A percentile compares a stretch with the other conserved stretches of the same genome.
Conservation (phyloP, 2,888 invertebrate species). For the Salpingus planirostris region DNA sequence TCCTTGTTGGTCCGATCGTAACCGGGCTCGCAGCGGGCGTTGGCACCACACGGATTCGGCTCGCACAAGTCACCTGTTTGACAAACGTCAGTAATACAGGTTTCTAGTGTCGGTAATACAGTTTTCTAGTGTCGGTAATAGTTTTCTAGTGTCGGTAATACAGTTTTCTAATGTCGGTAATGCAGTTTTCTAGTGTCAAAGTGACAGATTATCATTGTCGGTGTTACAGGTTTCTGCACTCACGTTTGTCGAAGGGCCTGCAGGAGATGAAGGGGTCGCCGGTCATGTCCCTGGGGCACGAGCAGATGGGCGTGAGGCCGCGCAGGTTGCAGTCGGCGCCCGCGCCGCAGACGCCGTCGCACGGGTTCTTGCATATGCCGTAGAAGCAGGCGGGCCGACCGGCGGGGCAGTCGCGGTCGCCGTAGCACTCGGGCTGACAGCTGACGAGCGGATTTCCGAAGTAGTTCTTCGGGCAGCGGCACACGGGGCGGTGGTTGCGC, state of each 20-base stretch:
- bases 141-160: too few relatives aligned
- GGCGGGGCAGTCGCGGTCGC: slow-evolving; percentile 69
- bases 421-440: slow-evolving; percentile 73
- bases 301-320: slow-evolving; percentile 74
- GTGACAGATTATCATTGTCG: too few relatives aligned
- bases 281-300: slow-evolving; percentile 79
- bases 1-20: slow-evolving; percentile 73
- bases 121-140: too few relatives aligned
- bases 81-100: too few relatives aligned
- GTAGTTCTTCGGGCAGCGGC: slow-evolving; percentile 66
- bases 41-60: slow-evolving; percentile 79
- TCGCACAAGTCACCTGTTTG: slow-evolving; percentile 73
- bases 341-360: slow-evolving; percentile 70
- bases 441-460: slow-evolving; percentile 67
- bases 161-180: too few relatives aligned
- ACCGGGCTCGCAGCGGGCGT: slow-evolving; percentile 73
- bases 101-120: too few relatives aligned
- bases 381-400: slow-evolving; percentile 72
- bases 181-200: too few relatives aligned
- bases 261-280: slow-evolving; percentile 78
- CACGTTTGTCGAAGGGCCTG: slow-evolving; percentile 71
- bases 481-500: slow-evolving; percentile 63
- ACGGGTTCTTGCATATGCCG: slow-evolving; percentile 76
- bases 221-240: slow-evolving; percentile 36
- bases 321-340: slow-evolving; percentile 73